Evolutionary conservation across 2,113 vertebrate genomes (phyloP), one percentile per base, ranked within the genome.

Genomic region (Meriones unguiculatus): DNA sequence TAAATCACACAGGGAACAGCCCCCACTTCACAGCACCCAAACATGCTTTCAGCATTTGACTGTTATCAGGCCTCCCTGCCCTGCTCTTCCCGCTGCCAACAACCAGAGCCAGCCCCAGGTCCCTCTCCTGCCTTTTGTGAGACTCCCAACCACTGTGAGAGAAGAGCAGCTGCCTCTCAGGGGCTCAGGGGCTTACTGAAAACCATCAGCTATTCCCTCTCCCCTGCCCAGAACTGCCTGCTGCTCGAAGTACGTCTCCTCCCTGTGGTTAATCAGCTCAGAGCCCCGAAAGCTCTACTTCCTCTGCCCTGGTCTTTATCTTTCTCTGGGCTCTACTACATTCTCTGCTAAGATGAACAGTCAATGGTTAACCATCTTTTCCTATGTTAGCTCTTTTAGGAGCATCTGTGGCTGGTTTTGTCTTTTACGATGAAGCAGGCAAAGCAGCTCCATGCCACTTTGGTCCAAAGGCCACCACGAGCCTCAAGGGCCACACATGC

Each of bases 211-310:
- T 24, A 0, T 5, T 59, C 32, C 18, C 0, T 13, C 5, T 30
- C 52, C 3, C 24, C 14, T 0, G 0, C 18, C 32, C 1, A 14
- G 46, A 25, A 73, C 75, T 38, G 75, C 28, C 59, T 24, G 13
- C 5, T 12, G 18, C 32, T 18, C 1, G 22, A 17, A 9, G 20
- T 5, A 7, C 0, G 22, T 0, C 20, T 7, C 88, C 46, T 2
- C 32, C 2, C 11, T 67, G 41, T 0, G 3, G 30, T 12, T 7
- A 24, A 46, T 2, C 4, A 17, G 30, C 9, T 38, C 3, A 5
- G 17, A 3, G 12, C 18, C 65, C 65, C 72, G 32, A 28, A n/a
- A n/a, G 24, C 18, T 14, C 20, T 35, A 1, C 5, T 4, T 38
- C 8, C 54, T 41, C 13, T 41, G 54, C 41, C 59, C 89, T 32